Conservation (phyloP, 2,888 invertebrate genomes). For the Drosophila anceps region DNA sequence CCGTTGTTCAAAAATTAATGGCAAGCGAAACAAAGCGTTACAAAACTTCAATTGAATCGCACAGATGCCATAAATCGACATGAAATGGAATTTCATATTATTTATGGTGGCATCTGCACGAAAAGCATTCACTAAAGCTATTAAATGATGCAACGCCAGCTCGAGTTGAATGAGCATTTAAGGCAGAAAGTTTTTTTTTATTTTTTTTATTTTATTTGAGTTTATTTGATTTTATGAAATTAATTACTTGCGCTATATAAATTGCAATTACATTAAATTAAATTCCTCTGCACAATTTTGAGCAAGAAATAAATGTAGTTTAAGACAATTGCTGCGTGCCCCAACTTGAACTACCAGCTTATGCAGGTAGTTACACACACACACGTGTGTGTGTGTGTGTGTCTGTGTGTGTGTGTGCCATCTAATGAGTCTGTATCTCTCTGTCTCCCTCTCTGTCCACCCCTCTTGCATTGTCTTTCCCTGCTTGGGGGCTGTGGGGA, state of each 20-base stretch:
- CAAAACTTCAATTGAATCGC: conserved; percentile 66
- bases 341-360: conserved; percentile 17
- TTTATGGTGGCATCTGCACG: conserved; percentile 59
- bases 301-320: conserved; percentile 26
- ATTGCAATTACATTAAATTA: conserved; percentile 30
- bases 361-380: conserved; percentile 8
- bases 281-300: conserved; percentile 32
- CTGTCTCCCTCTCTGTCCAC: background rate
- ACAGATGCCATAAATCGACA: conserved; percentile 65
- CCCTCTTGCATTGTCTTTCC: background rate
- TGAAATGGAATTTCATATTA: conserved; percentile 60
- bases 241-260: conserved; percentile 25
- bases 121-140: conserved; percentile 63
- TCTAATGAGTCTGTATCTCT: conserved; percentile 61
- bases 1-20: conserved; percentile 67
- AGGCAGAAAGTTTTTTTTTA: background rate
- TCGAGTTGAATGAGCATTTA: conserved; percentile 5
- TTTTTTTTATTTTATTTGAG: background rate
- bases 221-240: background rate
- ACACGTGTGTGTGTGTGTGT: background rate
- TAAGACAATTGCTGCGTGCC: conserved; percentile 22
- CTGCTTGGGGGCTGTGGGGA: conserved; percentile 19
- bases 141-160: conserved; percentile 51
- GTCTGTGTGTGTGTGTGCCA: conserved; percentile 2
- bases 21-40: conserved; percentile 55